Percentiles rank a stretch among this genome's conserved stretches.
These are phyloP conservation scores for Diglossa brunneiventris DNA, from an alignment of 2,113 vertebrate species.

Conservation along the genomic window DNA sequence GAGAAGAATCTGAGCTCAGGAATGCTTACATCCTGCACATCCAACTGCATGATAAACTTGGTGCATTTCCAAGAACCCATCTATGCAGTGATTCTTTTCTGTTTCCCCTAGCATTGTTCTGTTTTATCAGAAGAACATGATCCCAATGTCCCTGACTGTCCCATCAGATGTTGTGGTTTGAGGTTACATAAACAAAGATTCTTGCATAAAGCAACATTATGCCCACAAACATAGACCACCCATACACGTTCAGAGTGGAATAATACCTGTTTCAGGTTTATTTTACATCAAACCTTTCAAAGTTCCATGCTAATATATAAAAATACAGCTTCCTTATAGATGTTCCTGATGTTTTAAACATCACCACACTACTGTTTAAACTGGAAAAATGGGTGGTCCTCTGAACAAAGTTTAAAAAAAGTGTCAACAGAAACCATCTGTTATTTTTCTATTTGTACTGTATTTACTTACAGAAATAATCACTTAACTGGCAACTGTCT, in stretches of 20 bases:
- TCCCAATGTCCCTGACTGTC: neutral
- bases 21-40: neutral
- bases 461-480: slow-evolving; percentile 69
- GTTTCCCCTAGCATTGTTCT: neutral
- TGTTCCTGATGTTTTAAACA: neutral
- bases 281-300: neutral
- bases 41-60: fast-evolving
- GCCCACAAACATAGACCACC: neutral
- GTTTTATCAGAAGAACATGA: neutral
- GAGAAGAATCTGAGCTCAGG: neutral
- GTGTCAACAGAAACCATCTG: slow-evolving; percentile 60
- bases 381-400: neutral
- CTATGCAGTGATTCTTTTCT: neutral
- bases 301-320: neutral
- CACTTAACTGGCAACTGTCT: neutral
- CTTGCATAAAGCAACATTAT: neutral
- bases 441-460: slow-evolving; percentile 37
- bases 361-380: neutral
- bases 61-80: neutral
- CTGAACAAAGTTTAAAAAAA: neutral
- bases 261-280: neutral
- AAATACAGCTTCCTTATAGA: neutral
- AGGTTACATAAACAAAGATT: neutral
- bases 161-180: neutral
- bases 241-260: neutral